These are phyloP conservation scores for Paradoxurus hermaphroditus DNA, from an alignment of 2,113 vertebrate genomes.

Conservation along the genomic window DNA sequence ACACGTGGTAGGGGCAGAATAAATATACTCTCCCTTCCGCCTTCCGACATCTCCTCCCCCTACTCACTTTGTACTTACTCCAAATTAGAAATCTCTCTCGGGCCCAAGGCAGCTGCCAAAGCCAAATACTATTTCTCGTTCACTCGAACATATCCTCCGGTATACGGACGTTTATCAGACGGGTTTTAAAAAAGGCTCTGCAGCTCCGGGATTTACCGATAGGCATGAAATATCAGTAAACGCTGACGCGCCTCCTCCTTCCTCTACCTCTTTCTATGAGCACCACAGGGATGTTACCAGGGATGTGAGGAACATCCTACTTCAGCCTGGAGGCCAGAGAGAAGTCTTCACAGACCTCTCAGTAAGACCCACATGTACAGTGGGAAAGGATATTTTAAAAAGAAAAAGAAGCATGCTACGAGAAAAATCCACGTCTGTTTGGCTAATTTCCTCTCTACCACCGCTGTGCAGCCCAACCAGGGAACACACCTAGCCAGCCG, in stretches of 20 bases:
- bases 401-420: not conserved
- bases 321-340: not conserved
- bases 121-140: not conserved
- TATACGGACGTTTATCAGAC: not conserved
- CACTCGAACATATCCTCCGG: not conserved
- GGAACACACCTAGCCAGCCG: not conserved
- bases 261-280: not conserved
- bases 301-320: not conserved
- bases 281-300: not conserved
- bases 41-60: not conserved
- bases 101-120: not conserved
- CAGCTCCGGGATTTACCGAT: not conserved
- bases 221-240: not conserved
- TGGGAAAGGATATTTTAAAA: not conserved
- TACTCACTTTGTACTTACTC: not conserved
- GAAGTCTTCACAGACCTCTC: not conserved
- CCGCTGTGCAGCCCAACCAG: not conserved
- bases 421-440: not conserved
- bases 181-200: not conserved
- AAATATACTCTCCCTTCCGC: not conserved
- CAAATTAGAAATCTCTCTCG: not conserved
- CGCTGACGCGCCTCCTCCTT: not conserved
- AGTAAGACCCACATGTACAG: not conserved
- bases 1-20: not conserved
- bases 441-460: not conserved